Percentiles rank a stretch among this genome's conserved stretches.
These are phyloP conservation scores for Xerus rutilus DNA, from an alignment of 2,797 vertebrate species.

Conservation along the genomic window DNA sequence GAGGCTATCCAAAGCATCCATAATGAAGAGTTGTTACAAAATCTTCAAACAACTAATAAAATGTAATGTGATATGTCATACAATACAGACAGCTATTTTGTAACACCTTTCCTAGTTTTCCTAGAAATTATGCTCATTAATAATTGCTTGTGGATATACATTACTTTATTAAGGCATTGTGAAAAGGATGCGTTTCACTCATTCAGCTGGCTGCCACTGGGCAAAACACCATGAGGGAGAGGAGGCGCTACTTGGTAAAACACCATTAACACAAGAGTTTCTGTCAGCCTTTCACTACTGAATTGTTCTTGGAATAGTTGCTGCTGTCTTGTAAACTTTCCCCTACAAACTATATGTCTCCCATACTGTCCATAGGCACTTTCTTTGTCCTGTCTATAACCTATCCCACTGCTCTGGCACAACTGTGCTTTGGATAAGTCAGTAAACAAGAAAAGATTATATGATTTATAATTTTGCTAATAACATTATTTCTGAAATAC, in stretches of 20 bases:
- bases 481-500: too few species aligned
- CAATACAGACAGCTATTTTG: conserved; percentile 50
- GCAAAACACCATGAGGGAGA: neutral
- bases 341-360: neutral
- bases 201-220: neutral
- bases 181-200: neutral
- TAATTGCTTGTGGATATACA: conserved; percentile 20
- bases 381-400: neutral
- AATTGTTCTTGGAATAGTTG: neutral
- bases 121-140: conserved; percentile 58
- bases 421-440: neutral
- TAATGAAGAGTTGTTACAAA: neutral
- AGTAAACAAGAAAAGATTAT: too few species aligned
- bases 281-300: neutral
- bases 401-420: neutral
- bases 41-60: conserved; percentile 30
- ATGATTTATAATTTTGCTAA: too few species aligned
- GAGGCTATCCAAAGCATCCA: neutral
- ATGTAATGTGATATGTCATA: neutral
- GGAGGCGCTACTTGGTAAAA: neutral
- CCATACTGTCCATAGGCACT: neutral
- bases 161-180: conserved; percentile 64
- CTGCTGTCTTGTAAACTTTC: neutral
- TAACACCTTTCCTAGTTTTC: conserved; percentile 38
- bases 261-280: neutral